Evolutionary conservation across 2,888 invertebrate genomes (phyloP).

Genomic region (Caenorhabditis zanzibari): DNA sequence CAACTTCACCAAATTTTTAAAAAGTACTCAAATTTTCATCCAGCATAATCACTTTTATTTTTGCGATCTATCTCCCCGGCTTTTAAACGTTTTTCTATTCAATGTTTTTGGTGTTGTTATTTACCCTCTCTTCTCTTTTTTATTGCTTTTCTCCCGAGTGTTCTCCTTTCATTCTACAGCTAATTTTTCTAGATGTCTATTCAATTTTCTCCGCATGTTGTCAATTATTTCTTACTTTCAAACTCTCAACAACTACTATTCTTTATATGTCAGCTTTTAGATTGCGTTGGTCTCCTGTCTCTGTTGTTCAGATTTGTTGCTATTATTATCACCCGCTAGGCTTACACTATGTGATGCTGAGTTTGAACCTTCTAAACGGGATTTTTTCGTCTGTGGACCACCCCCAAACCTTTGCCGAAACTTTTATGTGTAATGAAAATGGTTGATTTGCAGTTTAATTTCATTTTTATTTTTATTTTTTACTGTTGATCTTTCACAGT

Average conservation of each 20-base stretch:
- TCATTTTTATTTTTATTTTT: background rate
- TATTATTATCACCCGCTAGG: slow-evolving; percentile 10
- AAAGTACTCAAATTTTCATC: background rate
- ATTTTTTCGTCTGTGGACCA: background rate
- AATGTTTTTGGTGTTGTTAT: slow-evolving; percentile 8
- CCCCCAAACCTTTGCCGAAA: background rate
- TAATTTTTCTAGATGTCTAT: background rate
- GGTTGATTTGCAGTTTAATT: background rate
- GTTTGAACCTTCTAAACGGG: slow-evolving; percentile 20
- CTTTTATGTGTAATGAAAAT: slow-evolving; percentile 9
- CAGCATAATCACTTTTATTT: slow-evolving; percentile 30
- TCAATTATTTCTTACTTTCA: slow-evolving; percentile 13
- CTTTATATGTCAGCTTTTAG: slow-evolving; percentile 6
- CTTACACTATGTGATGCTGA: slow-evolving; percentile 28
- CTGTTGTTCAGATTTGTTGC: background rate
- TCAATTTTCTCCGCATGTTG: slow-evolving; percentile 17
- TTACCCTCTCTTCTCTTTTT: background rate
- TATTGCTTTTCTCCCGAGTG: slow-evolving; percentile 23
- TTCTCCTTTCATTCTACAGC: slow-evolving; percentile 12
- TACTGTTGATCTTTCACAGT: slow-evolving; percentile 35
- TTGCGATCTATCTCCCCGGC: background rate
- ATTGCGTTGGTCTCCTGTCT: slow-evolving; percentile 12
- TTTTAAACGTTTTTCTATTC: background rate
- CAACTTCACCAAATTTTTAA: background rate
- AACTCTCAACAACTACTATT: background rate